Conservation (phyloP, 2,888 invertebrate genomes). For the Mimachlamys varia region DNA sequence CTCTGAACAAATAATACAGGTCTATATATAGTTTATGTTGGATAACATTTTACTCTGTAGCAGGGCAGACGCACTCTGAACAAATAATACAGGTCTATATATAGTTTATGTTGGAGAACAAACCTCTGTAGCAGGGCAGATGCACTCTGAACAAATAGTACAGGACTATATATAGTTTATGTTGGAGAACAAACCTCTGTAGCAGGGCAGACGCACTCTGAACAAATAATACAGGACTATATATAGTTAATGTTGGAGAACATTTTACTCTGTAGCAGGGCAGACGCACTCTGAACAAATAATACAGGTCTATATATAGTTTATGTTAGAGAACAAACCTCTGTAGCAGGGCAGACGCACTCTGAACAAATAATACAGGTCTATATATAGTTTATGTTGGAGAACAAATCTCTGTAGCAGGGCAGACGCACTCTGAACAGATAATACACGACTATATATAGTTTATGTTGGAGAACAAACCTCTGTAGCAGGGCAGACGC, state of each 20-base stretch:
- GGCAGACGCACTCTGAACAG: constrained; percentile 74
- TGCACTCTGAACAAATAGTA: constrained; percentile 69
- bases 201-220: constrained; percentile 77
- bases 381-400: too few relatives aligned
- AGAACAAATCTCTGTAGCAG: constrained; percentile 82
- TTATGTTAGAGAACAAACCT: constrained; percentile 81
- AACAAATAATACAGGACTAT: constrained; percentile 38
- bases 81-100: background rate
- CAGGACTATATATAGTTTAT: too few relatives aligned
- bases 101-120: too few relatives aligned
- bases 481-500: constrained; percentile 82
- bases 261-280: constrained; percentile 76
- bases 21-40: too few relatives aligned
- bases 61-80: constrained; percentile 76
- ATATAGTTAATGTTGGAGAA: too few relatives aligned
- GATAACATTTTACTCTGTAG: constrained; percentile 72
- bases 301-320: background rate
- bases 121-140: constrained; percentile 83
- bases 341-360: constrained; percentile 76
- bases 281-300: constrained; percentile 72
- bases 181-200: constrained; percentile 82
- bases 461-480: background rate
- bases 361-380: constrained; percentile 61
- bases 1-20: constrained; percentile 64
- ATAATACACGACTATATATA: background rate